Evolutionary conservation across 2,113 vertebrate genomes (phyloP).

Genomic region (Mionectes macconnelli): DNA sequence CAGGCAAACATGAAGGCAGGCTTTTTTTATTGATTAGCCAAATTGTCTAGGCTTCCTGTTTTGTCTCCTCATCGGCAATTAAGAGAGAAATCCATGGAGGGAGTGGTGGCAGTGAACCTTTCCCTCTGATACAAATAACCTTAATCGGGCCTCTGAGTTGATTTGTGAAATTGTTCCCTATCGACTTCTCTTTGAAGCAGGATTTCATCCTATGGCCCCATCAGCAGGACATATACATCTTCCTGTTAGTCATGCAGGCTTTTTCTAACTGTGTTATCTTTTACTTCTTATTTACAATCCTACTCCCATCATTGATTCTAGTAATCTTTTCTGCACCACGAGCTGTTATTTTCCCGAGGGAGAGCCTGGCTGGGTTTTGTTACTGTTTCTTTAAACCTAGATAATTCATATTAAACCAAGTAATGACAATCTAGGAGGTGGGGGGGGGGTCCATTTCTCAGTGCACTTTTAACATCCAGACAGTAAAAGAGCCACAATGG

Average conservation of each 20-base stretch:
- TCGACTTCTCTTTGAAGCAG: constrained; percentile 39
- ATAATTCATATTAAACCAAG: constrained; percentile 65
- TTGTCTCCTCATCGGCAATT: constrained; percentile 38
- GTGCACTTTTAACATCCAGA: background rate
- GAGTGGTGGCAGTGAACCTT: constrained; percentile 42
- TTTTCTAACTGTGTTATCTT: constrained; percentile 49
- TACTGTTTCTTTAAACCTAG: background rate
- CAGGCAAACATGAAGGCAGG: constrained; percentile 42
- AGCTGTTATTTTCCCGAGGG: constrained; percentile 52
- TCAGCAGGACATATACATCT: constrained; percentile 37
- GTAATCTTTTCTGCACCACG: constrained; percentile 64
- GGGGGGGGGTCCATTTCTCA: background rate
- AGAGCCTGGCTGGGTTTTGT: background rate
- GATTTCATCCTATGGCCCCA: constrained; percentile 26
- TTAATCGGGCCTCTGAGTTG: constrained; percentile 65
- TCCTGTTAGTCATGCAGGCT: constrained; percentile 29
- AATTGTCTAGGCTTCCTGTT: constrained; percentile 28
- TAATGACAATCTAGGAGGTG: background rate
- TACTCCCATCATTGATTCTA: constrained; percentile 71
- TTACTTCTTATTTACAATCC: constrained; percentile 67
- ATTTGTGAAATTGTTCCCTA: constrained; percentile 70
- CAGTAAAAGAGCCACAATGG: background rate
- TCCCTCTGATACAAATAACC: constrained; percentile 63
- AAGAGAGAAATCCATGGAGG: constrained; percentile 35
- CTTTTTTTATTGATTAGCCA: constrained; percentile 23